Evolutionary conservation across 2,888 invertebrate species (phyloP).

Genomic region (Nemurella pictetii): DNA sequence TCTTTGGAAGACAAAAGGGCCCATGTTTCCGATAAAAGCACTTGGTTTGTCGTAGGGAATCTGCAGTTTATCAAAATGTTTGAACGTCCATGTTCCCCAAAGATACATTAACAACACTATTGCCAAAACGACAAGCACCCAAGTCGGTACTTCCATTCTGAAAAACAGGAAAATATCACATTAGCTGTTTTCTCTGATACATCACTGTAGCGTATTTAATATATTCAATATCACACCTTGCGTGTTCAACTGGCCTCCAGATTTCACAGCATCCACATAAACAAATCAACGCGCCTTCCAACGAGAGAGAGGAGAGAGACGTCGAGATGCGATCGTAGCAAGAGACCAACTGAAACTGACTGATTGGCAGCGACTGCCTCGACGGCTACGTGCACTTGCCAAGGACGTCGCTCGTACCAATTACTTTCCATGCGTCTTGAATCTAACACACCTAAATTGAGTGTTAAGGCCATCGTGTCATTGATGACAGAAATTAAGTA

Average conservation of each 20-base stretch:
- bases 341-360: background rate
- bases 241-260: background rate
- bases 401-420: background rate
- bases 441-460: background rate
- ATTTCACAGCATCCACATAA: background rate
- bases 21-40: constrained; percentile 4
- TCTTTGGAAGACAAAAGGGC: background rate
- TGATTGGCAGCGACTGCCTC: background rate
- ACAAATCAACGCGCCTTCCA: background rate
- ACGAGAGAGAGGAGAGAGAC: too few species aligned
- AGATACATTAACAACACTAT: background rate
- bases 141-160: background rate
- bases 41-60: background rate
- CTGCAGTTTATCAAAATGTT: background rate
- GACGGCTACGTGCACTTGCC: background rate
- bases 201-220: background rate
- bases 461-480: background rate
- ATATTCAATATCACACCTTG: background rate
- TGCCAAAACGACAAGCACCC: background rate
- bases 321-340: background rate
- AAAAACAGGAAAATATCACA: too few species aligned
- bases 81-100: constrained; percentile 11
- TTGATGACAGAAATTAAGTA: too few species aligned
- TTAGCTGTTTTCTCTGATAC: too few species aligned
- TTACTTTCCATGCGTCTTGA: background rate